Evolutionary conservation across 2,797 vertebrate genomes (phyloP).

Genomic region (Buphagus erythrorhynchus): DNA sequence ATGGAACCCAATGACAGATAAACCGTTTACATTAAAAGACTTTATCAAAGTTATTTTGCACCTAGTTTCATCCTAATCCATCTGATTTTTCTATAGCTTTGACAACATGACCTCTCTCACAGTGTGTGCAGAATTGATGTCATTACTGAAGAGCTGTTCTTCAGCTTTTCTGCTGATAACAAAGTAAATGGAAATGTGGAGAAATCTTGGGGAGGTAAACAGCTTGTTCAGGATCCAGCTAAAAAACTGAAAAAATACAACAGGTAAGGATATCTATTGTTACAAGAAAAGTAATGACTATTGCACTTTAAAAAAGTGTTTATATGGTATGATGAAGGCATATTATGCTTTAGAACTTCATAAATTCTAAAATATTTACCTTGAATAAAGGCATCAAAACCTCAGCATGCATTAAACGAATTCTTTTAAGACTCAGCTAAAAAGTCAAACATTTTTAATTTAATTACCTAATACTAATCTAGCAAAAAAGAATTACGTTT

Average conservation of each 20-base stretch:
- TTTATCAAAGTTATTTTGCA: slow-evolving; percentile 75
- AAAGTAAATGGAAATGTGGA: slow-evolving; percentile 72
- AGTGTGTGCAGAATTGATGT: slow-evolving; percentile 69
- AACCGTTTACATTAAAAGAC: slow-evolving; percentile 75
- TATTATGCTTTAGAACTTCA: not conserved
- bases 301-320: not conserved
- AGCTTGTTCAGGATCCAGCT: slow-evolving; percentile 56
- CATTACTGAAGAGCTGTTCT: slow-evolving; percentile 68
- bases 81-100: slow-evolving; percentile 71
- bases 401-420: not conserved
- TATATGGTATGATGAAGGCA: not conserved
- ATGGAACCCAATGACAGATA: slow-evolving; percentile 61
- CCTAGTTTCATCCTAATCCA: slow-evolving; percentile 72
- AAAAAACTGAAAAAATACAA: slow-evolving; percentile 10
- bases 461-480: not conserved
- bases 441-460: not conserved
- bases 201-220: slow-evolving; percentile 69
- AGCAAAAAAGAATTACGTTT: not conserved
- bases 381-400: not conserved
- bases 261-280: not conserved
- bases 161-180: slow-evolving; percentile 73
- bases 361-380: not conserved
- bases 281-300: not conserved
- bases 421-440: not conserved
- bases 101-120: slow-evolving; percentile 74